These are phyloP conservation scores for Gulo gulo DNA, from an alignment of 2,113 vertebrate species.

Conservation along the genomic window DNA sequence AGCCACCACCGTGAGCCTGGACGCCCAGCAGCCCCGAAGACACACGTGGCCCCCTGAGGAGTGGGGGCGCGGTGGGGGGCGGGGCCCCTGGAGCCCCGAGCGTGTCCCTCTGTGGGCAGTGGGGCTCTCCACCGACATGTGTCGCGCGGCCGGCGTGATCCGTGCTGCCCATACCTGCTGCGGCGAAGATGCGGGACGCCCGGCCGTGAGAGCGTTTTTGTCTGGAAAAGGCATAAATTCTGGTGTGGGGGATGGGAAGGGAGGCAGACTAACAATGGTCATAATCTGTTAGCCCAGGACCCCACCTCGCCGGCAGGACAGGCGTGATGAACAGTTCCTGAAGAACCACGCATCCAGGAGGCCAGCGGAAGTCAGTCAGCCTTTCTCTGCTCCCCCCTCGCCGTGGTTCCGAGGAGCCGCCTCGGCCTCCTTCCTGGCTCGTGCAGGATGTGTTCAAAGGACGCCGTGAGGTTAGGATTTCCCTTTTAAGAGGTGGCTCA, in stretches of 20 bases:
- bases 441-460: background rate
- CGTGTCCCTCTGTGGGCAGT: accelerated
- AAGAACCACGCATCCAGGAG: background rate
- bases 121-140: accelerated
- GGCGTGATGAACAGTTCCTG: background rate
- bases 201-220: background rate
- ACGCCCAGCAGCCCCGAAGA: accelerated
- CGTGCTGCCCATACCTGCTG: accelerated
- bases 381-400: background rate
- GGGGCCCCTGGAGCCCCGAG: background rate
- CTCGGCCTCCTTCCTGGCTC: accelerated
- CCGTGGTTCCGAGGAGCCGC: background rate
- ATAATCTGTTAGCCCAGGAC: background rate
- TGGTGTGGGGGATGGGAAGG: background rate
- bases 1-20: accelerated
- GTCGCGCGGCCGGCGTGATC: accelerated
- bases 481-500: constrained; percentile 49
- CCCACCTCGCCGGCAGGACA: background rate
- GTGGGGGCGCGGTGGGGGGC: accelerated
- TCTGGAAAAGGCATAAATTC: background rate
- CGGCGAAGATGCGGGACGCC: accelerated
- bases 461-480: constrained; percentile 14
- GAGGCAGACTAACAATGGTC: background rate
- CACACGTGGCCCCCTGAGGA: accelerated
- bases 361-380: background rate